phyloP scores from a whole-genome alignment of 2,888 invertebrate species.

The Meteorus colon region DNA sequence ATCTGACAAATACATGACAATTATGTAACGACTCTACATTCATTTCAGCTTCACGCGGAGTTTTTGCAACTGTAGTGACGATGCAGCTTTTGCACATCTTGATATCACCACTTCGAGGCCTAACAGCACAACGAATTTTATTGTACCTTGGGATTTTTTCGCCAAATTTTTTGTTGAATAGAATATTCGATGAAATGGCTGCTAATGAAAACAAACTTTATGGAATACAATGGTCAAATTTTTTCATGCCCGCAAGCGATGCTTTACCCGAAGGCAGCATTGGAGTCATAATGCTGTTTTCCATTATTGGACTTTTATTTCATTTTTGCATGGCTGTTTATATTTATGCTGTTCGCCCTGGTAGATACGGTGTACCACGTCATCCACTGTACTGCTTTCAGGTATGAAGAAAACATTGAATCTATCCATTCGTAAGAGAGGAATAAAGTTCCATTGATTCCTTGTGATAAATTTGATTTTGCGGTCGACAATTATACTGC shows the following conservation, averaged over 20 bases:
- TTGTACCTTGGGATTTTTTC: conserved; percentile 64
- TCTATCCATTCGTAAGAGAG: background rate
- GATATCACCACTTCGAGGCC: conserved; percentile 40
- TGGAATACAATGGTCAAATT: conserved; percentile 73
- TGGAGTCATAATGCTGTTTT: conserved; percentile 82
- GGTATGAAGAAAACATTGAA: conserved; percentile 53
- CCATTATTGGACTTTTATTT: conserved; percentile 81
- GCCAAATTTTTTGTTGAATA: conserved; percentile 64
- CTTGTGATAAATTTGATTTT: too few species aligned
- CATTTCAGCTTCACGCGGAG: conserved; percentile 48
- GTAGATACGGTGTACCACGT: conserved; percentile 87
- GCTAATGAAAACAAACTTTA: conserved; percentile 65
- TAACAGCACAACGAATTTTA: conserved; percentile 39
- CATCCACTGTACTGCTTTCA: conserved; percentile 83
- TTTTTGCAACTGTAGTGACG: conserved; percentile 49
- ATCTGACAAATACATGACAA: background rate
- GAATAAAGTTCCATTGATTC: background rate
- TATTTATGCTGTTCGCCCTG: conserved; percentile 89
- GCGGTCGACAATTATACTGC: too few species aligned
- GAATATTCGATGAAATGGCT: conserved; percentile 66
- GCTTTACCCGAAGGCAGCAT: conserved; percentile 69
- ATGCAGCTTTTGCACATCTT: conserved; percentile 46
- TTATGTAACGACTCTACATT: conserved; percentile 4
- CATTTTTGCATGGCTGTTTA: conserved; percentile 88
- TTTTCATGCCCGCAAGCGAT: conserved; percentile 65